A percentile compares a stretch with the other conserved stretches of the same genome.
These are phyloP conservation scores for Cottoperca gobio DNA, from an alignment of 2,797 vertebrate genomes.

Conservation along the genomic window DNA sequence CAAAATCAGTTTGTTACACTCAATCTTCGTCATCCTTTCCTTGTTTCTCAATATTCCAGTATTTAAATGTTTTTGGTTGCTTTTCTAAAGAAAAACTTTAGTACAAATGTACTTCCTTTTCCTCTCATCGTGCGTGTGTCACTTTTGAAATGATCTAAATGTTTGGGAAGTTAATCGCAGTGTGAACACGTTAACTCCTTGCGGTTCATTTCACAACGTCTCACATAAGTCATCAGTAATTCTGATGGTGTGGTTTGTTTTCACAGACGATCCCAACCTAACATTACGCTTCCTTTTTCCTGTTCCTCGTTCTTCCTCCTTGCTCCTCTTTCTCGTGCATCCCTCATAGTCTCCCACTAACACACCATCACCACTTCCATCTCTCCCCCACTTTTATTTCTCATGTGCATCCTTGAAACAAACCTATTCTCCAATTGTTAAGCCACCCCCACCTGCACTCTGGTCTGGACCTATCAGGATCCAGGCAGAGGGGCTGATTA, in stretches of 20 bases:
- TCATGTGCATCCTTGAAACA: conserved; percentile 57
- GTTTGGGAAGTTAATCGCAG: conserved; percentile 21
- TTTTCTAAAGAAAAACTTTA: conserved; percentile 46
- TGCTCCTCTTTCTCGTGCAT: conserved; percentile 20
- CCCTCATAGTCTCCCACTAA: neutral
- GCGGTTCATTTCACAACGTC: conserved; percentile 23
- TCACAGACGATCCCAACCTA: neutral
- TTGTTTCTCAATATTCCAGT: conserved; percentile 23
- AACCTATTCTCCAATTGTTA: conserved; percentile 43
- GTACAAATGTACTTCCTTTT: conserved; percentile 36
- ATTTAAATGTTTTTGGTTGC: conserved; percentile 24
- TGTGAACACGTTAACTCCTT: neutral
- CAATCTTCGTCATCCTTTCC: neutral
- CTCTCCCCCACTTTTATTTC: conserved; percentile 26
- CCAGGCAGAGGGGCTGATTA: conserved; percentile 74
- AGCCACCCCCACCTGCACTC: conserved; percentile 51
- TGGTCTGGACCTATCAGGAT: conserved; percentile 64
- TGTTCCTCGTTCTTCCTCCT: neutral
- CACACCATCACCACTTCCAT: neutral
- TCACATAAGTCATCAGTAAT: neutral
- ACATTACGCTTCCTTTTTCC: neutral
- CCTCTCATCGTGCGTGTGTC: neutral
- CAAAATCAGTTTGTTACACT: neutral
- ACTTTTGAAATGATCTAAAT: conserved; percentile 18
- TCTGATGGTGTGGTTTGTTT: neutral